Conservation (phyloP, 2,113 vertebrate genomes). For the Bolborhynchus lineola region DNA sequence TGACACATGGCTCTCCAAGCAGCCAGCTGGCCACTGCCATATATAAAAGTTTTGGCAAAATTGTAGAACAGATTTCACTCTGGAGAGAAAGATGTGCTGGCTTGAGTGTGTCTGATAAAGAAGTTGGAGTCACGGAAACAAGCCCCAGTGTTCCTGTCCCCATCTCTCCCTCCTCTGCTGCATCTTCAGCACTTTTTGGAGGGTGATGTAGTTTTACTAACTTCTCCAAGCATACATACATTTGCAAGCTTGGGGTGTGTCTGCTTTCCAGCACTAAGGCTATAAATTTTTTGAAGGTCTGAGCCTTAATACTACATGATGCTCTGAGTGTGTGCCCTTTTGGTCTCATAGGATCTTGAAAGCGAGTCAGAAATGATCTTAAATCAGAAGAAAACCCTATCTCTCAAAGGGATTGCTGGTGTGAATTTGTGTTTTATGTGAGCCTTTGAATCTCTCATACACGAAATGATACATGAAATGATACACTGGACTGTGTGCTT, state of each 20-base stretch:
- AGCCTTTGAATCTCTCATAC: neutral
- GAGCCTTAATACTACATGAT: neutral
- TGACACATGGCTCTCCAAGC: conserved; percentile 67
- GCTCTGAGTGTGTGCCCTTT: neutral
- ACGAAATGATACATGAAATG: neutral
- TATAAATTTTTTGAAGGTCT: neutral
- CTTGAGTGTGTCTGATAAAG: conserved; percentile 28
- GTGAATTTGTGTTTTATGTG: neutral
- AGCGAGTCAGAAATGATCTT: neutral
- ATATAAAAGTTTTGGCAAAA: conserved; percentile 65
- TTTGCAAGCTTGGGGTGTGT: neutral
- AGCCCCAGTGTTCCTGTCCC: neutral
- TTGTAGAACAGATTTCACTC: conserved; percentile 44
- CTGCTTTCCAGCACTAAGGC: neutral
- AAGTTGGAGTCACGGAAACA: conserved; percentile 13
- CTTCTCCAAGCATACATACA: neutral
- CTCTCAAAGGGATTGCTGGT: neutral
- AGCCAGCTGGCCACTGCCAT: conserved; percentile 67
- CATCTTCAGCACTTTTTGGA: neutral
- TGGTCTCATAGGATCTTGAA: neutral
- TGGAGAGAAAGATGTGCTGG: conserved; percentile 43
- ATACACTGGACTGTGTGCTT: neutral
- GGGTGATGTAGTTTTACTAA: neutral
- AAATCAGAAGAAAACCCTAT: neutral
- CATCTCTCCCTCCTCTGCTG: neutral